These are phyloP conservation scores for Corynorhinus townsendii DNA, from an alignment of 2,113 vertebrate species.

Conservation along the genomic window DNA sequence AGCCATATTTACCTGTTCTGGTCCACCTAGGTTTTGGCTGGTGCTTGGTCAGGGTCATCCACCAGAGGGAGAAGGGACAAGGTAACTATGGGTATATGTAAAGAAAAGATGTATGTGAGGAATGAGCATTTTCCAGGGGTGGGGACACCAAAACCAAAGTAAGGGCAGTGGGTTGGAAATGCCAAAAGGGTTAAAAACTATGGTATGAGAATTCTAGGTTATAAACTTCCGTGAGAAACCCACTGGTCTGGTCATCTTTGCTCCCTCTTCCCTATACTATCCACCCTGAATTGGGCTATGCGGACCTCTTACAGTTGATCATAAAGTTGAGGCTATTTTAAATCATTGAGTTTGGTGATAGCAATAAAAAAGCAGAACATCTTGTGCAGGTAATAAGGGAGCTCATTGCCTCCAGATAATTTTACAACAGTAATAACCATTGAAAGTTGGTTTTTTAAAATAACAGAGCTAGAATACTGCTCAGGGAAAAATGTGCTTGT, in stretches of 20 bases:
- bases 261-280: too few species aligned
- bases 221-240: background rate
- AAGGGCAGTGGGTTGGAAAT: background rate
- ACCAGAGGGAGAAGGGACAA: background rate
- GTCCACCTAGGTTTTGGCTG: background rate
- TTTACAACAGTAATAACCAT: background rate
- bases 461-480: background rate
- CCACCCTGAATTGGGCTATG: background rate
- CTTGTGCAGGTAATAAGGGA: background rate
- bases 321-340: background rate
- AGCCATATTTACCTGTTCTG: background rate
- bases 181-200: background rate
- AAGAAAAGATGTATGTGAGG: background rate
- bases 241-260: background rate
- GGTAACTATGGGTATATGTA: background rate
- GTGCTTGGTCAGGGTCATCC: background rate
- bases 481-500: background rate
- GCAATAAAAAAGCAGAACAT: background rate
- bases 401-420: background rate
- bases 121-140: background rate
- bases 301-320: background rate
- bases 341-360: background rate
- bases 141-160: background rate
- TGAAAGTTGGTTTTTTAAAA: background rate
- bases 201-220: background rate